Evolutionary conservation across 1,140 invertebrate genomes (phyloP).

Genomic region (Drosophila tropicalis): DNA sequence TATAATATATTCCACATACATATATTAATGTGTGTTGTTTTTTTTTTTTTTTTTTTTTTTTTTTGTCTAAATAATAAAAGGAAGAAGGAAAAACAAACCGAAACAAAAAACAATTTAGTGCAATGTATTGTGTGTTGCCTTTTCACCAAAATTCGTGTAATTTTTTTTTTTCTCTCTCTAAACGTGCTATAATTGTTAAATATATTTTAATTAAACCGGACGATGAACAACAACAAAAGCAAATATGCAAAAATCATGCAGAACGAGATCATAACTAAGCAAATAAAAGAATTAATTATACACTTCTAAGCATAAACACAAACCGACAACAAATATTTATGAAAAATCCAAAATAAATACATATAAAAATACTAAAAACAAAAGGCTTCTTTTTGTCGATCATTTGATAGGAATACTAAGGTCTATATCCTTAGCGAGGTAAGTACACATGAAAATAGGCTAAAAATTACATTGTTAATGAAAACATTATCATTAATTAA

Average conservation of each 20-base stretch:
- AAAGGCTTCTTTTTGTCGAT: neutral
- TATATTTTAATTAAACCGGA: conserved; percentile 47
- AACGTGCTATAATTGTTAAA: conserved; percentile 80
- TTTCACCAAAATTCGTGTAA: conserved; percentile 29
- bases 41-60: conserved; percentile 23
- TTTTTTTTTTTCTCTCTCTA: conserved; percentile 52
- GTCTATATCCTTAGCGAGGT: too few relatives aligned
- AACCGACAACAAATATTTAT: conserved; percentile 65
- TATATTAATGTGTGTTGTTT: conserved; percentile 25
- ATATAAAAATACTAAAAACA: conserved; percentile 56
- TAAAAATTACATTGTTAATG: too few relatives aligned
- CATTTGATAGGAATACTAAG: too few relatives aligned
- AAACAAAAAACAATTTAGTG: conserved; percentile 43
- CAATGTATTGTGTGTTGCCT: conserved; percentile 67
- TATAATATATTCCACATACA: neutral
- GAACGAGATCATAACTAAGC: conserved; percentile 66
- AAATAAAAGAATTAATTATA: conserved; percentile 66
- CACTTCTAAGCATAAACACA: conserved; percentile 58
- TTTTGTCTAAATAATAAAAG: neutral
- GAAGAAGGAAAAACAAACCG: conserved; percentile 14
- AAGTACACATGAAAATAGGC: too few relatives aligned
- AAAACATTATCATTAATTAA: too few relatives aligned
- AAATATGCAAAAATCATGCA: conserved; percentile 31
- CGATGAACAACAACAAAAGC: conserved; percentile 2
- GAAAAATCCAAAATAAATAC: conserved; percentile 73